Evolutionary conservation across 2,113 vertebrate species (phyloP).

Genomic region (Callipepla squamata): DNA sequence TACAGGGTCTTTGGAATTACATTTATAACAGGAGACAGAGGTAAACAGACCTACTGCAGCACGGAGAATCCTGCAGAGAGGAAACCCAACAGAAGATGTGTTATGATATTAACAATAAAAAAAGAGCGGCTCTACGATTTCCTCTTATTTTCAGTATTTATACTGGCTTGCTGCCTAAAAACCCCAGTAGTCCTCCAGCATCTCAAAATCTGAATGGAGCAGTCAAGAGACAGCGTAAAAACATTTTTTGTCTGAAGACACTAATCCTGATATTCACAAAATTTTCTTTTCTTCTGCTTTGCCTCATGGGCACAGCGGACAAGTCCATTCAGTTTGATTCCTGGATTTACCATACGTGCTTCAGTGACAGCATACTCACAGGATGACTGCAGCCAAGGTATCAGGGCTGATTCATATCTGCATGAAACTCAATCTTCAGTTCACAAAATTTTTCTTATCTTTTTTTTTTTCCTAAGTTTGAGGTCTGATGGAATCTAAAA

Average conservation of each 20-base stretch:
- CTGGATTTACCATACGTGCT: slow-evolving; percentile 29
- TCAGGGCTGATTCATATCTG: slow-evolving; percentile 65
- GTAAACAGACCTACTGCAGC: slow-evolving; percentile 44
- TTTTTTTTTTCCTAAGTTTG: slow-evolving; percentile 36
- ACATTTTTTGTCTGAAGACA: background rate
- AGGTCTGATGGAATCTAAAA: slow-evolving; percentile 48
- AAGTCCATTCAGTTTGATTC: slow-evolving; percentile 22
- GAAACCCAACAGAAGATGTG: slow-evolving; percentile 47
- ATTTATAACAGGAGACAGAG: background rate
- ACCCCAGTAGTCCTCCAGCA: background rate
- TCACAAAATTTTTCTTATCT: slow-evolving; percentile 52
- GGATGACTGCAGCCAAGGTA: slow-evolving; percentile 41
- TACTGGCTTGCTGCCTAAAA: background rate
- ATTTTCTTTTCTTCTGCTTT: background rate
- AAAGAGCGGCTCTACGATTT: slow-evolving; percentile 52
- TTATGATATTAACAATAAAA: slow-evolving; percentile 31
- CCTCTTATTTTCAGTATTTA: slow-evolving; percentile 31
- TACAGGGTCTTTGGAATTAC: background rate
- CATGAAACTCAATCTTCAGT: slow-evolving; percentile 39
- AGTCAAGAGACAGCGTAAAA: background rate
- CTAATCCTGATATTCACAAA: background rate
- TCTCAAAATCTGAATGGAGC: background rate
- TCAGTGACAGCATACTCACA: slow-evolving; percentile 57
- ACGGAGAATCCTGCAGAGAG: slow-evolving; percentile 26
- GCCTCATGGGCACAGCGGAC: slow-evolving; percentile 1